A percentile compares a stretch with the other conserved stretches of the same genome.
Conservation (phyloP, 2,888 invertebrate species). For the Drosophila fulvimacula region DNA sequence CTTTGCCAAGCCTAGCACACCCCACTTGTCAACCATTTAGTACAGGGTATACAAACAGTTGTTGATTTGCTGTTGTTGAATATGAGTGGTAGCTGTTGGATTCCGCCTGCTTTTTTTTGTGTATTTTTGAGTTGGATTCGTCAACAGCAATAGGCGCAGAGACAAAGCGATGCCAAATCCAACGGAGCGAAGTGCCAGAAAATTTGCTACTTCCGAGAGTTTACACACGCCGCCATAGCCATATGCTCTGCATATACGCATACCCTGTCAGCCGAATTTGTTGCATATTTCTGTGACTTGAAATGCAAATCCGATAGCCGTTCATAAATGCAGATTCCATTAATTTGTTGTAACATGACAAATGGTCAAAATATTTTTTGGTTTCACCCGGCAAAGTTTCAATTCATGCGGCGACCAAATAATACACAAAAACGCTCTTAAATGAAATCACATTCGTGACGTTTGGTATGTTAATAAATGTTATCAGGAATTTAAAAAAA, state of each 20-base stretch:
- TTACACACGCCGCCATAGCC: conserved; percentile 33
- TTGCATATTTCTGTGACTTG: conserved; percentile 38
- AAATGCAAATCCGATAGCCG: conserved; percentile 34
- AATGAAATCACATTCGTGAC: neutral
- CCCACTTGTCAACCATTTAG: neutral
- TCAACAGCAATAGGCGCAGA: conserved; percentile 23
- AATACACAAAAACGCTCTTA: neutral
- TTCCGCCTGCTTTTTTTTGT: neutral
- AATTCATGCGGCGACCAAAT: conserved; percentile 4
- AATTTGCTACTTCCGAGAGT: conserved; percentile 44
- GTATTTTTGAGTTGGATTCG: conserved; percentile 16
- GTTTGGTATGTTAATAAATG: neutral
- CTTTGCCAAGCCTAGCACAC: neutral
- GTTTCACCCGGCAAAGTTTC: conserved; percentile 11
- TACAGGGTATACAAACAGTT: conserved; percentile 4
- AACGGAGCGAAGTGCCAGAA: conserved; percentile 35
- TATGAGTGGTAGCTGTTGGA: neutral
- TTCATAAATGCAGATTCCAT: conserved; percentile 31
- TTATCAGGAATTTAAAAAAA: neutral
- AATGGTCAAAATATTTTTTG: conserved; percentile 10
- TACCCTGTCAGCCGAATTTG: conserved; percentile 21
- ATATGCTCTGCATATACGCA: conserved; percentile 5
- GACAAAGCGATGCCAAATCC: conserved; percentile 10
- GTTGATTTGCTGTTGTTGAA: neutral
- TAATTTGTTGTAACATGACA: conserved; percentile 31